Evolutionary conservation across 2,113 vertebrate genomes (phyloP).

Genomic region (Orthonyx spaldingii): DNA sequence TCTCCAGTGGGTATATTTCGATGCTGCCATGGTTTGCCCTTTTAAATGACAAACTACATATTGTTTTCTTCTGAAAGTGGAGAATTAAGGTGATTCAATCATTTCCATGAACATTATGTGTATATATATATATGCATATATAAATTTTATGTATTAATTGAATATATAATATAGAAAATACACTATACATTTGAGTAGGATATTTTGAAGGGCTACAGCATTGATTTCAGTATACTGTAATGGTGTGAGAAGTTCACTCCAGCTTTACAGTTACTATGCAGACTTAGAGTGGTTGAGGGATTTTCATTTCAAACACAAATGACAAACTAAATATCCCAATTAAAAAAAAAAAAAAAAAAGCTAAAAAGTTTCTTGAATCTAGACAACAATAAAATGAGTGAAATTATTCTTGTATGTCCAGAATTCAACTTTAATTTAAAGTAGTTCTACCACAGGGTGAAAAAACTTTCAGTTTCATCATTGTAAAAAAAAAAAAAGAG

Average conservation of each 20-base stretch:
- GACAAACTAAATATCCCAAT: neutral
- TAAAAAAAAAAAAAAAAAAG: neutral
- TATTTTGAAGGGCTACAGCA: neutral
- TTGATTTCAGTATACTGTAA: neutral
- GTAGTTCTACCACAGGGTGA: neutral
- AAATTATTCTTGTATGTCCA: neutral
- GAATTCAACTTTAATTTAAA: neutral
- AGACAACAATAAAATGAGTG: neutral
- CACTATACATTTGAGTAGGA: neutral
- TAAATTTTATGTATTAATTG: neutral
- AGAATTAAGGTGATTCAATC: neutral
- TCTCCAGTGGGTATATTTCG: neutral
- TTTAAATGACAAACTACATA: neutral
- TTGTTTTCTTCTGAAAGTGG: neutral
- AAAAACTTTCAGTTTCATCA: neutral
- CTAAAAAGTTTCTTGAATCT: neutral
- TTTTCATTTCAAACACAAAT: neutral
- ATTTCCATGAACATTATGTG: neutral
- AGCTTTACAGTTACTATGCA: neutral
- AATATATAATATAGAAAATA: neutral
- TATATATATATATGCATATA: neutral
- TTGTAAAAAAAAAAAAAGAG: neutral
- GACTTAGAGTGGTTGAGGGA: neutral
- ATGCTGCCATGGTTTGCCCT: neutral
- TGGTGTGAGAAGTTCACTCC: neutral